These are phyloP conservation scores for Megaceryle maxima DNA, from an alignment of 2,113 vertebrate species.

Conservation along the genomic window DNA sequence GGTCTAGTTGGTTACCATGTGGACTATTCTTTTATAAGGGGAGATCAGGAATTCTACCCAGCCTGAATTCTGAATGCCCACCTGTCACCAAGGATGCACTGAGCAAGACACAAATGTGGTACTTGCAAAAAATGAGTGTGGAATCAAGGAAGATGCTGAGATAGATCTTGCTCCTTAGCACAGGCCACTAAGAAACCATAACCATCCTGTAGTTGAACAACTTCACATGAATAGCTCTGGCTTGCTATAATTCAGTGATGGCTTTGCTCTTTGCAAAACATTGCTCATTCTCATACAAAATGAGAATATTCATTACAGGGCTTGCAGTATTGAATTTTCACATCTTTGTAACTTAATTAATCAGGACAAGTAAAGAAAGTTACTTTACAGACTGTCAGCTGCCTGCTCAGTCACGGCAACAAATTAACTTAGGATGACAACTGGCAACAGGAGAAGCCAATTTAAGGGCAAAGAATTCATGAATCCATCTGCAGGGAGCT, in stretches of 20 bases:
- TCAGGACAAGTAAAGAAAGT: neutral
- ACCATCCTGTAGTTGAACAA: neutral
- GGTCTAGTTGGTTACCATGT: accelerated
- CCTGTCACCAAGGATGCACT: neutral
- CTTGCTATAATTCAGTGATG: neutral
- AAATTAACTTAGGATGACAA: neutral
- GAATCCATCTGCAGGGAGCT: neutral
- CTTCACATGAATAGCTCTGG: too few species aligned
- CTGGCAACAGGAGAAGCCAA: too few species aligned
- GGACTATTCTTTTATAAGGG: neutral
- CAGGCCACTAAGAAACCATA: neutral
- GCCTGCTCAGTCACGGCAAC: neutral
- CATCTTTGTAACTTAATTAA: neutral
- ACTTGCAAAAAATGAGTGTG: neutral
- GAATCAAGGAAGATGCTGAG: neutral
- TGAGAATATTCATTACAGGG: neutral
- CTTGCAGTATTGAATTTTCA: neutral
- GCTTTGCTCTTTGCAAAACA: neutral
- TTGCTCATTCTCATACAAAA: neutral
- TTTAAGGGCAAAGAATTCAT: neutral
- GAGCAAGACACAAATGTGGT: neutral
- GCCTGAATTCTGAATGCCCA: neutral
- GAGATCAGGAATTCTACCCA: neutral
- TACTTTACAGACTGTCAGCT: neutral
- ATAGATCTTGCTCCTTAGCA: neutral